These are phyloP conservation scores for Dasyornis broadbenti DNA, from an alignment of 2,113 vertebrate genomes.

Conservation along the genomic window DNA sequence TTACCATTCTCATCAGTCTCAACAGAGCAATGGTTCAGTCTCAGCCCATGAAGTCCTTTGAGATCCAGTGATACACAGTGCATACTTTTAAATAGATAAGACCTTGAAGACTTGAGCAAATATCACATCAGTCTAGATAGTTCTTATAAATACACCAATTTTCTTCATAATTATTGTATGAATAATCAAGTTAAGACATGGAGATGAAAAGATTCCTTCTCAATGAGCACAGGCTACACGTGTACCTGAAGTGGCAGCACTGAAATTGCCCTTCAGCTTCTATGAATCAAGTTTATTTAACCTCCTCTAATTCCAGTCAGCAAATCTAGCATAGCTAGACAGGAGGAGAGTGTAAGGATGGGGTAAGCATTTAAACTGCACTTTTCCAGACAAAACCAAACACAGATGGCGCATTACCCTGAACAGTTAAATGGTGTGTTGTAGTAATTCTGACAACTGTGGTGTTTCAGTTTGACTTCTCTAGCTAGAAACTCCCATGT, in stretches of 20 bases:
- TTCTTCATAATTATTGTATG: not conserved
- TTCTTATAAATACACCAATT: not conserved
- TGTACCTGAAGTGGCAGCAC: not conserved
- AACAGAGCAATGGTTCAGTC: not conserved
- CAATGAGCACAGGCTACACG: not conserved
- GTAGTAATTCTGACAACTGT: not conserved
- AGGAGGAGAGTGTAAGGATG: not conserved
- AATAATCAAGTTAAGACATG: not conserved
- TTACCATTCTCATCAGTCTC: not conserved
- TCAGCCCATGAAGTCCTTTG: not conserved
- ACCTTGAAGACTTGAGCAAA: not conserved
- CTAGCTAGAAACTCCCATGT: not conserved
- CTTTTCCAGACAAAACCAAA: not conserved
- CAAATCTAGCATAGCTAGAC: not conserved
- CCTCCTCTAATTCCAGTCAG: not conserved
- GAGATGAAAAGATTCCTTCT: not conserved
- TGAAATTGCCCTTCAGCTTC: not conserved
- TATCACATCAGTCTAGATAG: not conserved
- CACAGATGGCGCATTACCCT: not conserved
- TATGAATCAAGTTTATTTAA: not conserved
- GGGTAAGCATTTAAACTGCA: not conserved
- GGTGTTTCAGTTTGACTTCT: not conserved
- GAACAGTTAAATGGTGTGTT: not conserved
- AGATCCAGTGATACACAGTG: not conserved
- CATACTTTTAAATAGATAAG: not conserved